Percentiles rank a stretch among this genome's conserved stretches.
Evolutionary conservation across 2,113 vertebrate genomes (phyloP).

Genomic region (Muscicapa adusta): DNA sequence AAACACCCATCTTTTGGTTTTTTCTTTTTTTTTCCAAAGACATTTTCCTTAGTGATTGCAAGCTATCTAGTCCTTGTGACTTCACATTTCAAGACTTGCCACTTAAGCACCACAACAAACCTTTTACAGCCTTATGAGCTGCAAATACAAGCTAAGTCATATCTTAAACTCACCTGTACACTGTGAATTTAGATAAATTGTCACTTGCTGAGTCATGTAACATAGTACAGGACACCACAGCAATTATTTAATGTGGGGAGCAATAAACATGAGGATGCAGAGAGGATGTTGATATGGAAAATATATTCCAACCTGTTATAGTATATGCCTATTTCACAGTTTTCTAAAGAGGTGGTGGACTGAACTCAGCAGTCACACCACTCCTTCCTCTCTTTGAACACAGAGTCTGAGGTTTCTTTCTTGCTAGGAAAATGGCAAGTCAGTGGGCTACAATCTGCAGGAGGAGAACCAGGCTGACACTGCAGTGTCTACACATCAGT

Average conservation of each 20-base stretch:
- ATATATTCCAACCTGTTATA: background rate
- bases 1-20: accelerated
- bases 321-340: background rate
- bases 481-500: background rate
- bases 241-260: background rate
- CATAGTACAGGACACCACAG: accelerated
- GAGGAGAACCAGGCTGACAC: background rate
- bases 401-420: background rate
- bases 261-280: background rate
- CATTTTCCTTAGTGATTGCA: background rate
- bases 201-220: accelerated
- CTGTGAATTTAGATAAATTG: background rate
- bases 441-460: background rate
- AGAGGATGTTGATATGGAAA: background rate
- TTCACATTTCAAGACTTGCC: background rate
- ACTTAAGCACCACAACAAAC: background rate
- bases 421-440: background rate
- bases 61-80: background rate
- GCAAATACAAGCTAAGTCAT: background rate
- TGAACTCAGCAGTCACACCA: background rate
- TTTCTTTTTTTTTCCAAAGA: background rate
- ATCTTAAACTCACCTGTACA: background rate
- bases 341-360: background rate
- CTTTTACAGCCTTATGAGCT: background rate
- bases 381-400: background rate